Conservation (phyloP, 2,888 invertebrate species). For the Cantharis rustica region DNA sequence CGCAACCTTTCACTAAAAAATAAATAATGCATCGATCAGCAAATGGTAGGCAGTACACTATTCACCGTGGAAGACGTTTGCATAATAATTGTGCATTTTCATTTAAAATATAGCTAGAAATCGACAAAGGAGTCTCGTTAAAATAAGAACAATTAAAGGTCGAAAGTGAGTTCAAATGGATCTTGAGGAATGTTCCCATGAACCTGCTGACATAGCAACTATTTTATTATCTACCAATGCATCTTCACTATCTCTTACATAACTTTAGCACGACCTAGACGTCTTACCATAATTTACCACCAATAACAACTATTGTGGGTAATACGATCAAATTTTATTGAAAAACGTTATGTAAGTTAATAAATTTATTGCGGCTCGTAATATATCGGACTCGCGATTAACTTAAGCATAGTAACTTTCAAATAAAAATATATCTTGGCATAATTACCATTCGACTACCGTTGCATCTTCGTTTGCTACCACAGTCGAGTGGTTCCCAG, state of each 20-base stretch:
- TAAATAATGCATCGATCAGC: background rate
- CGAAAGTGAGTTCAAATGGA: constrained; percentile 29
- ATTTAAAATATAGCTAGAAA: constrained; percentile 11
- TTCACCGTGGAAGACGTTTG: background rate
- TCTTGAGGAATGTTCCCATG: constrained; percentile 36
- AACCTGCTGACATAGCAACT: constrained; percentile 35
- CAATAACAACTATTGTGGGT: constrained; percentile 4
- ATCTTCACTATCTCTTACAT: constrained; percentile 35
- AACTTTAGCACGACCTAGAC: constrained; percentile 35
- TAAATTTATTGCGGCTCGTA: background rate
- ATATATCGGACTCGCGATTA: too few species aligned
- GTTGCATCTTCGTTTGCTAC: background rate
- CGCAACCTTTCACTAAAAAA: background rate
- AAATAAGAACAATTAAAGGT: constrained; percentile 29
- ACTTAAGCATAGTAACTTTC: background rate
- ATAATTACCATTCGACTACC: background rate
- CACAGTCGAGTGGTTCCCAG: too few species aligned
- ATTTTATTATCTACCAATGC: constrained; percentile 28
- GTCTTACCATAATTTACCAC: constrained; percentile 21
- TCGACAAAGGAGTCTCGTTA: constrained; percentile 15
- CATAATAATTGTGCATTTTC: constrained; percentile 18
- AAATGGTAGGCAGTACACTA: background rate
- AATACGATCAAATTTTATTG: background rate
- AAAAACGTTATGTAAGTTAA: background rate
- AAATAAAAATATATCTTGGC: background rate